These are phyloP conservation scores for Bradysia coprophila DNA, from an alignment of 1,140 invertebrate genomes.

Conservation along the genomic window DNA sequence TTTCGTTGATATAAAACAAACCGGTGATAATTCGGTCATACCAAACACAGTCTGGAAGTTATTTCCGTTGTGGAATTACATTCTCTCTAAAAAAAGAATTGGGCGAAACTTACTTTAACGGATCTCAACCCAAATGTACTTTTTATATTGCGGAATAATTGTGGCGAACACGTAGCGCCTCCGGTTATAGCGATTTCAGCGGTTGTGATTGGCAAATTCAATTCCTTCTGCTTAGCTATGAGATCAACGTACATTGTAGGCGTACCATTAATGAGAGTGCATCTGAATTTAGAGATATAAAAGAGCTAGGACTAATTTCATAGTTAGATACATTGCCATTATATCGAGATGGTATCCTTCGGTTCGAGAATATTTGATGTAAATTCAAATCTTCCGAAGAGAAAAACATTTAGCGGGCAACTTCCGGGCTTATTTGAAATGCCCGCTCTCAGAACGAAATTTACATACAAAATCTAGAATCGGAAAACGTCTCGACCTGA, in stretches of 20 bases:
- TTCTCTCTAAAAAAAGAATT: conserved; percentile 6
- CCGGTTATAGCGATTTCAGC: conserved; percentile 45
- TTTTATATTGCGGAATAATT: conserved; percentile 44
- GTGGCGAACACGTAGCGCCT: conserved; percentile 55
- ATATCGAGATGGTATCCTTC: no score
- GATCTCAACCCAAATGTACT: conserved; percentile 24
- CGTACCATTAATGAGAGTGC: conserved; percentile 68
- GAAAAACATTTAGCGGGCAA: no score
- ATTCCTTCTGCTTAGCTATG: conserved; percentile 30
- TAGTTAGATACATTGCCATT: no score
- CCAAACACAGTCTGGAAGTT: conserved; percentile 61
- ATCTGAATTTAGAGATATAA: conserved; percentile 27
- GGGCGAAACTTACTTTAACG: conserved; percentile 25
- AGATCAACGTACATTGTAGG: conserved; percentile 95
- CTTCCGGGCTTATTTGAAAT: no score
- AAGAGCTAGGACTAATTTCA: conserved; percentile 1
- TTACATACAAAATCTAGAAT: no score
- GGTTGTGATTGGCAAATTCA: conserved; percentile 25
- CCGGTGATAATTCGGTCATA: conserved; percentile 69
- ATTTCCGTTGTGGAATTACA: background rate
- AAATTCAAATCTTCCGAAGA: no score
- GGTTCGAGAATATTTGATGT: no score
- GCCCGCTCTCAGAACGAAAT: no score
- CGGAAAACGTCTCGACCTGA: no score
- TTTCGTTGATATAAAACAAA: conserved; percentile 42